Base-by-base conservation (phyloP, 2,888 invertebrate species). In the Orchesellides sinensis region DNA sequence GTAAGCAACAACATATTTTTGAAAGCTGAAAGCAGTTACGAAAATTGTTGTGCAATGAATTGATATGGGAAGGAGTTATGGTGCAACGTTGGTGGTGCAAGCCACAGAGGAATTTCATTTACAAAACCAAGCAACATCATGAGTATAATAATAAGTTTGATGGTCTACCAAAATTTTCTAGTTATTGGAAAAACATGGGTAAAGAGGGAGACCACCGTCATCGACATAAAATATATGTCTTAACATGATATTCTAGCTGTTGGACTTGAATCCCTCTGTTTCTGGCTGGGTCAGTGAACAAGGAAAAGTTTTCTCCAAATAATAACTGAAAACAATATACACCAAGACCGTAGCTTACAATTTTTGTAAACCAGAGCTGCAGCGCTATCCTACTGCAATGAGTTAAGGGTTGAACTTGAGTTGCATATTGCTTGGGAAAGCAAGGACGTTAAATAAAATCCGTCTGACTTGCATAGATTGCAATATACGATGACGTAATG, bases 71-170 rank as follows among this genome's bases (percentile, higher is more conserved):
- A n/a, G 25, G 66, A n/a, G 47, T n/a, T 59, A 19, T 19, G n/a
- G 23, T 23, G 21, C 19, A 5, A 12, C 10, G 19, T 0, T 32
- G 29, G 40, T 61, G 17, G 52, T 25, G 66, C 45, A n/a, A 29
- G 72, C 47, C 73, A 74, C 81, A 73, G 54, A 81, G 81, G 81
- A 74, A 81, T 81, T 81, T 81, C 73, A 73, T 68, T 81, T 81
- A 66, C 66, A 69, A 63, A n/a, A n/a, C n/a, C n/a, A n/a, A n/a
- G n/a, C 63, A 52, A 25, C 69, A 69, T 27, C 56, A 66, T 47
- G 21, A 63, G 25, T 14, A 35, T 66, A 40, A 59, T 77, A 12
- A 65, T 29, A 27, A 4, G n/a, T n/a, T 65, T 14, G 23, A 59
- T 45, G 40, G 25, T 56, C 27, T 72, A 45, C 45, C 59, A 25